Evolutionary conservation across 2,797 vertebrate species (phyloP), one percentile per base, ranked within the genome.

Genomic region (Anguilla obscura): DNA sequence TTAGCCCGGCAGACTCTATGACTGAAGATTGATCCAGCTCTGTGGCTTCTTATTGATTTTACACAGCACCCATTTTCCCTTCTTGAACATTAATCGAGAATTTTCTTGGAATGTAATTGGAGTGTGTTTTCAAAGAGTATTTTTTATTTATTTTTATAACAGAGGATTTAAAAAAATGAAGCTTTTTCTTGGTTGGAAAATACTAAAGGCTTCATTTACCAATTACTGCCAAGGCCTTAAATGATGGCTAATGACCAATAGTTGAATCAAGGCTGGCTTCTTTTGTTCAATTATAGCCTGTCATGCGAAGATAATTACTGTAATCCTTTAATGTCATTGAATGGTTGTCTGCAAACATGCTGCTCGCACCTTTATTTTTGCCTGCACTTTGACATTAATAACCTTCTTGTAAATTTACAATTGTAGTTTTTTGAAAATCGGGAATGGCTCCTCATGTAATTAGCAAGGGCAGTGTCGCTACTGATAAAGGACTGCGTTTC

Each of bases 291-390:
- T 71, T 56, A 54, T 40, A 50, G 24, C 45, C 50, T 74, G 66
- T 74, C 84, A 85, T 74, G 69, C 33, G 63, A 85, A 56, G 84
- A 84, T 76, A 85, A 85, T 88, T 85, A 84, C 66, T 85, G 71
- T 85, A 85, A 85, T 88, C 87, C 87, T 88, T 85, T 52, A 79
- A 63, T 85, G 87, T 63, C 84, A 58, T 24, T 54, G 69, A 85
- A 36, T 69, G 69, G 87, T 60, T 71, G 52, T 50, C 50, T 85
- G 84, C 63, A 69, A 45, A 58, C 87, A 74, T 48, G 21, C 58
- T 54, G n/a, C 87, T 45, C 40, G 12, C 80, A 88, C 69, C 18
- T 54, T 56, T 85, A 24, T 40, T 85, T 88, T 24, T 85, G 36
- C 69, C 12, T 85, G 24, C 30, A 52, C 50, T 58, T 84, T 84